Base-by-base conservation (phyloP, 2,888 invertebrate species). In the Nesidiocoris tenuis region DNA sequence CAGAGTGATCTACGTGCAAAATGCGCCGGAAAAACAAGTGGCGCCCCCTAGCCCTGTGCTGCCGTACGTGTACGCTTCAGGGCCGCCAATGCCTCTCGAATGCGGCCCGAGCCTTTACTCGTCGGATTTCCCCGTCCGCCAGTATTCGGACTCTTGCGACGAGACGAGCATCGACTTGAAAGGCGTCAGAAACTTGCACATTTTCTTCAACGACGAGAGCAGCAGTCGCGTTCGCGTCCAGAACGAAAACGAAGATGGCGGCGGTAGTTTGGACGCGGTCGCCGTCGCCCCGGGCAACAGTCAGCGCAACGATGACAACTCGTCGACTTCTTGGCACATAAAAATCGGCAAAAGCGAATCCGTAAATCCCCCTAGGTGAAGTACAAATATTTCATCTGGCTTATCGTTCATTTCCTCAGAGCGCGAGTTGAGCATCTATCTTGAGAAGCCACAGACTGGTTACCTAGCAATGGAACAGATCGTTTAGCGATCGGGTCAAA, bases 1-100 rank as follows among this genome's bases (percentile, higher is more conserved):
- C 84, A 93, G 96, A 83, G 95, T 96, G 82, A 91, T 97, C 80
- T 88, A 93, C 80, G 95, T 97, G 81, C 96, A 96, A 86, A 95
- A 95, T 85, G 94, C 93, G 65, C 94, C 94, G 2, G 93, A 94
- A 83, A 94, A 93, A 76, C 80, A 76, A 18, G 24, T 57, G 18
- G 39, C 64, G 22, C 74, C 74, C 1, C 56, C 64, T 18, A 55
- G 18, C 7, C 61, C 72, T 24, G 19, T 61, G n/a, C 25, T 19
- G 12, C 61, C 57, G 12, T 63, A 54, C 54, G 22, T 2, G 2
- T 22, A 22, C 0, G 1, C 63, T 19, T 7, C 64, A 39, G 61
- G 12, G 25, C 61, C 22, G 19, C 25, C 54, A 3, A 24, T 7
- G 2, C 3, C 24, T 2, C 9, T 55, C 25, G 66, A 21, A 12